Evolutionary conservation across 2,888 invertebrate genomes (phyloP), one percentile per base, ranked within the genome.

Genomic region (Brenthis daphne): DNA sequence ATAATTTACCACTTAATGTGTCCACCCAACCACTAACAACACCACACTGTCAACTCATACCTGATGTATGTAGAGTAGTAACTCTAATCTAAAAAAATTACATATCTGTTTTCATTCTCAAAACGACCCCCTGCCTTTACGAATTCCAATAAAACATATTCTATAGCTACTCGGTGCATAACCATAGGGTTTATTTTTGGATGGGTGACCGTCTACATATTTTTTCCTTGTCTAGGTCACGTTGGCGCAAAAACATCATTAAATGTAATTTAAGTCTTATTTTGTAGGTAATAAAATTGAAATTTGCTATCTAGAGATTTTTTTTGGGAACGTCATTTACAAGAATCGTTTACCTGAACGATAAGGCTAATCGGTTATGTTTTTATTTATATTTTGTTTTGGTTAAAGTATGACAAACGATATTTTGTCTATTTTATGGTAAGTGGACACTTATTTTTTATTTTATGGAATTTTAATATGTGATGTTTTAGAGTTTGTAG

Each of bases 361-460:
- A 90, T 91, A 89, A 87, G 77, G 76, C 82, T 90, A 89, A 91
- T 91, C 91, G 84, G 85, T 89, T 85, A 87, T 84, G 82, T 84
- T 87, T 60, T 87, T 90, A 86, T 90, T 90, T 89, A 84, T 73
- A 61, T 73, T 71, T 74, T 70, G 61, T 72, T 72, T 71, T 65
- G 63, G 79, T 77, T 74, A 76, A 71, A 70, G 76, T 73, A 79
- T 83, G 81, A 83, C 76, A 75, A 77, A 76, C 70, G 73, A 73
- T 76, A 76, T 74, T 73, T 76, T 64, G 68, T 73, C 60, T 70
- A 50, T 63, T 67, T 71, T 67, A 65, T 69, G 69, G 69, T 65
- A 48, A 50, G 61, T 61, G 29, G 54, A 24, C 65, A n/a, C 11
- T 61, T 48, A 16, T 43, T 58, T 33, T 60, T 61, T 37, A 1